Percentiles rank a stretch among this genome's conserved stretches.
Conservation (phyloP, 2,888 invertebrate species). For the Lithodes maja region DNA sequence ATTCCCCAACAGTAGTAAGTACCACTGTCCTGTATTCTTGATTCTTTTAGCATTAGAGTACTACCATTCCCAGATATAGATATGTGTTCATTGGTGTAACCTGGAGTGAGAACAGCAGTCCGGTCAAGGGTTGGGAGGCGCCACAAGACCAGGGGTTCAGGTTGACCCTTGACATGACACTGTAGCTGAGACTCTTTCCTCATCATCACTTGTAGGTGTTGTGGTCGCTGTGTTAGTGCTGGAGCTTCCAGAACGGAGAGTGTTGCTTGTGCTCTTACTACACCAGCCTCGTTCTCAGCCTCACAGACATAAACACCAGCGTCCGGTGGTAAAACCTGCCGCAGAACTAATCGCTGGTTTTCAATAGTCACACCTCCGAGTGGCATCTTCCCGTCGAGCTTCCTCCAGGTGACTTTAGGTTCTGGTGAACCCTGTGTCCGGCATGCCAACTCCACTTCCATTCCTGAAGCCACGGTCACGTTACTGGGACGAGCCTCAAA, state of each 20-base stretch:
- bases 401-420: constrained; percentile 68
- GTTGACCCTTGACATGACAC: constrained; percentile 93
- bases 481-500: constrained; percentile 92
- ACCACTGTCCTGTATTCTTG: constrained; percentile 80
- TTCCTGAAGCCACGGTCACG: constrained; percentile 87
- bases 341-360: constrained; percentile 86
- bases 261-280: constrained; percentile 87
- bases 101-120: constrained; percentile 47
- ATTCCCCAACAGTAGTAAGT: no score
- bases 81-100: constrained; percentile 34
- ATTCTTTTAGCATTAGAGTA: constrained; percentile 88
- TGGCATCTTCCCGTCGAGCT: constrained; percentile 86
- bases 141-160: constrained; percentile 91
- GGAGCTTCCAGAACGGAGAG: constrained; percentile 84
- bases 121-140: constrained; percentile 75
- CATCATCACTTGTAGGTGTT: constrained; percentile 88
- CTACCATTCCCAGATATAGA: constrained; percentile 79
- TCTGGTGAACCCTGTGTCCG: constrained; percentile 55
- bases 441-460: constrained; percentile 86
- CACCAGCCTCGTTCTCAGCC: constrained; percentile 83
- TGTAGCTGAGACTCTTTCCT: constrained; percentile 90
- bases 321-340: constrained; percentile 86
- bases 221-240: constrained; percentile 89
- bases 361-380: constrained; percentile 82
- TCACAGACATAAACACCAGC: constrained; percentile 83